Conservation (phyloP, 1,140 invertebrate genomes). For the Caerostris darwini region DNA sequence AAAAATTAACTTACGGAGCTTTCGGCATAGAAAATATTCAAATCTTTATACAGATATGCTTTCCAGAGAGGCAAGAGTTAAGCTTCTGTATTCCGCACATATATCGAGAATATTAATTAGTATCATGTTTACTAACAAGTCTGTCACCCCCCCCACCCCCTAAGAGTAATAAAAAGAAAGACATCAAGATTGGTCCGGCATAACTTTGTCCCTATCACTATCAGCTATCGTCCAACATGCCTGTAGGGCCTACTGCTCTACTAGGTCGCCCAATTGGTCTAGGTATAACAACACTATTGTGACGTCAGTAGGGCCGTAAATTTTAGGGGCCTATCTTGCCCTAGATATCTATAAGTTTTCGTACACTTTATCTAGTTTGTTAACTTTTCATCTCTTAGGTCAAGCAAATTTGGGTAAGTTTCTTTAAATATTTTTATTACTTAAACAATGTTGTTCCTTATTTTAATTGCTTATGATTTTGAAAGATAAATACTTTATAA, state of each 20-base stretch:
- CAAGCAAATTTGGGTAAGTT: constrained; percentile 21
- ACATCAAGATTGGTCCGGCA: constrained; percentile 70
- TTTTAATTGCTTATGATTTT: too few species aligned
- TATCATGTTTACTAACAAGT: not conserved
- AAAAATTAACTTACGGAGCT: constrained; percentile 26
- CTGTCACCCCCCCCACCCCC: not conserved
- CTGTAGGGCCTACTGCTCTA: not conserved
- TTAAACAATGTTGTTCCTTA: not conserved
- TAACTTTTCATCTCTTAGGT: constrained; percentile 44
- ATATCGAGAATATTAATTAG: constrained; percentile 25
- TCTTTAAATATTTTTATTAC: not conserved
- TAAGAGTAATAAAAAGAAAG: constrained; percentile 60
- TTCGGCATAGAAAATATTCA: not conserved
- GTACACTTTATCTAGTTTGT: constrained; percentile 25
- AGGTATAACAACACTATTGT: constrained; percentile 72
- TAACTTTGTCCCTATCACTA: constrained; percentile 41
- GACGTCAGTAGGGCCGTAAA: constrained; percentile 64
- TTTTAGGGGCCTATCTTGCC: constrained; percentile 20
- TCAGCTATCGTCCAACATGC: not conserved
- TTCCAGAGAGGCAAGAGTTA: not conserved
- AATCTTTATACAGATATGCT: not conserved
- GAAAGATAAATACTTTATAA: too few species aligned
- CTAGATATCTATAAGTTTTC: constrained; percentile 28
- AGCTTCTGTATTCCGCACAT: not conserved
- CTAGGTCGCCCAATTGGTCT: constrained; percentile 72